These are phyloP conservation scores for Drosophila persimilis DNA, from an alignment of 1,140 invertebrate species.

Conservation along the genomic window DNA sequence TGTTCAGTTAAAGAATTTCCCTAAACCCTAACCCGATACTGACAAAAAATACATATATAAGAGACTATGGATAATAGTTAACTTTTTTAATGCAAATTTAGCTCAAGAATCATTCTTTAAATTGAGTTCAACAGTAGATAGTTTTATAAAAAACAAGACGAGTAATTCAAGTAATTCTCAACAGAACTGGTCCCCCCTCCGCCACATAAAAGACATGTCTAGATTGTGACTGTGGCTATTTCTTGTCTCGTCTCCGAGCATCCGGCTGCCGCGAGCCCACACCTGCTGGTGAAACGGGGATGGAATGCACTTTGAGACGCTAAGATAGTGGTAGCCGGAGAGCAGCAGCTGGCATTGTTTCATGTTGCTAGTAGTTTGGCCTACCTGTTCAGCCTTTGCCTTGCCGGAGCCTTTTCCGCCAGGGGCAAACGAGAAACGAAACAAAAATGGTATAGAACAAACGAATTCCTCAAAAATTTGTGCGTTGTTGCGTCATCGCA, in stretches of 20 bases:
- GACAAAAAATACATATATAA: too few species aligned
- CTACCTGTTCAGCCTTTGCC: conserved; percentile 38
- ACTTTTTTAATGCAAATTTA: conserved; percentile 8
- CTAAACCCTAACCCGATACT: too few species aligned
- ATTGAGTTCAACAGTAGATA: too few species aligned
- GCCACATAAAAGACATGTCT: conserved; percentile 8
- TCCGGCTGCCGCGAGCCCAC: conserved; percentile 13
- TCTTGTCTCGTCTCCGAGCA: background rate
- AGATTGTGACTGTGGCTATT: conserved; percentile 13
- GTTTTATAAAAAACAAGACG: too few species aligned
- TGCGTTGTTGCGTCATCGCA: conserved; percentile 70
- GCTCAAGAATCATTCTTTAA: too few species aligned
- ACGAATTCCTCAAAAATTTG: conserved; percentile 61
- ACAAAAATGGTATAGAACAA: conserved; percentile 16
- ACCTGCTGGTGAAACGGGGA: conserved; percentile 23
- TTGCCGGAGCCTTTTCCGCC: conserved; percentile 41
- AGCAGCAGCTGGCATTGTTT: conserved; percentile 44
- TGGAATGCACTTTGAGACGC: conserved; percentile 28
- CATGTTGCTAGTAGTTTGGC: background rate
- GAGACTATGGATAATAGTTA: background rate
- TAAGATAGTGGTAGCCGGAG: background rate
- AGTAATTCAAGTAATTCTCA: too few species aligned
- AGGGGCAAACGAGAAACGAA: conserved; percentile 28
- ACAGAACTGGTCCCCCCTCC: background rate
- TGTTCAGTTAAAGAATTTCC: background rate